Evolutionary conservation across 2,113 vertebrate species (phyloP), one percentile per base, ranked within the genome.

Genomic region (Bujurquina vittata): DNA sequence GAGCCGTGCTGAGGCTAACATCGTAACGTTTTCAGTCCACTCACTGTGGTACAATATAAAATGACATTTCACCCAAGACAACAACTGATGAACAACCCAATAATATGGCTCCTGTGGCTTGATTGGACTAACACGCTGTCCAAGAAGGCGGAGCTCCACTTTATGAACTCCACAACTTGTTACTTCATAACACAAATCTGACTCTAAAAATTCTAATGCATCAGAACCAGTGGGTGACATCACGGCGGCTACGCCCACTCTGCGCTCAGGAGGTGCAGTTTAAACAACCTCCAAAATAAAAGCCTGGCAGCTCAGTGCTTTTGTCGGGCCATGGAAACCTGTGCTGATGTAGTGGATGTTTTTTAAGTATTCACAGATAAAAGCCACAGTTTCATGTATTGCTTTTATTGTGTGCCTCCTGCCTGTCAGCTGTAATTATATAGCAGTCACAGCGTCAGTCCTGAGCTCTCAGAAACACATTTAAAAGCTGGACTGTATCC

Each of bases 351-450:
- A 54, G 5, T 65, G 23, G 17, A 77, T 85, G 74, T 22, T 75
- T 87, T 85, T 72, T 31, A 61, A 75, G 40, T 69, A 54, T 81
- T 80, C 54, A 17, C 0, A 65, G 79, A 82, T 86, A 86, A 90
- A 85, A 86, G 79, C 84, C 31, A 18, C 57, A 37, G 69, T 17
- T 17, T 23, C 76, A 52, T 61, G 73, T 20, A 40, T 29, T 79
- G 72, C 85, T 83, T 86, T 83, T 85, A 85, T 88, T 72, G 65
- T 80, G 81, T 75, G 75, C 81, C 81, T 85, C 75, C 63, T 46
- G 57, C 61, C 84, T 79, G 87, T 86, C 89, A 89, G 3, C 86
- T 75, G 3, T 92, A 86, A 92, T 92, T 92, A 88, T 57, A 85
- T 3, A 84, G 88, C 86, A 77, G 79, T 75, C 81, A 60, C n/a